Evolutionary conservation across 92 coral and sea anemone genomes (phyloP).

Genomic region (Epizoanthus fatuus): DNA sequence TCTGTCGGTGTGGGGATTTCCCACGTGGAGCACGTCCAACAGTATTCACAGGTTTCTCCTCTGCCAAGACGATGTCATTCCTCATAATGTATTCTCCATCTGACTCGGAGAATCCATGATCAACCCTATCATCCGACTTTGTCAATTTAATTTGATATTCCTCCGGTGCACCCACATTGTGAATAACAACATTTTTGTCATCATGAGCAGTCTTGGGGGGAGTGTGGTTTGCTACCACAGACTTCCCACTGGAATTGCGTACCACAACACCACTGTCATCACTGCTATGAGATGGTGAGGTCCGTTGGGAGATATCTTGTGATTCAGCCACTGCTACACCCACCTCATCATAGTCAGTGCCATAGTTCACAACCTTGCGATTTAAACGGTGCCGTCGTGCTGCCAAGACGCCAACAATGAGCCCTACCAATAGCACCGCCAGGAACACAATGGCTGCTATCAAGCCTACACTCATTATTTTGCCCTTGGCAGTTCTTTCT

Average conservation of each 20-base stretch:
- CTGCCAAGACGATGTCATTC: conserved; percentile 57
- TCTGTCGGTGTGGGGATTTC: conserved; percentile 30
- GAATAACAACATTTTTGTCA: conserved; percentile 84
- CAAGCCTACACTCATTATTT: conserved; percentile 78
- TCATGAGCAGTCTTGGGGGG: conserved; percentile 64
- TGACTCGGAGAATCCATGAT: conserved; percentile 97
- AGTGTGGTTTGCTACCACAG: conserved; percentile 65
- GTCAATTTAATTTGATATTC: conserved; percentile 90
- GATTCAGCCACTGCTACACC: conserved; percentile 75
- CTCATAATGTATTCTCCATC: conserved; percentile 92
- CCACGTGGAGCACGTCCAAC: background rate
- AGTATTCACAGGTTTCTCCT: conserved; percentile 8
- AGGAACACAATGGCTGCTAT: conserved; percentile 97
- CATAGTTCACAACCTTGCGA: conserved; percentile 51
- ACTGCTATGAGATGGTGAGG: conserved; percentile 96
- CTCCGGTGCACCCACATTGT: conserved; percentile 92
- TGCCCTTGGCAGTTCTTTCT: conserved; percentile 13
- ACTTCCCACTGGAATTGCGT: conserved; percentile 89
- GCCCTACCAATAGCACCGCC: conserved; percentile 75
- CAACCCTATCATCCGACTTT: conserved; percentile 86
- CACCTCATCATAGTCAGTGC: conserved; percentile 75
- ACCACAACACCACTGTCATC: conserved; percentile 98
- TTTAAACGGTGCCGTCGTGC: conserved; percentile 84
- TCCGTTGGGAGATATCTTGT: conserved; percentile 84
- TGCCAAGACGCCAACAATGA: conserved; percentile 87